Evolutionary conservation across 2,888 invertebrate genomes (phyloP).

Genomic region (Melanophora roralis): DNA sequence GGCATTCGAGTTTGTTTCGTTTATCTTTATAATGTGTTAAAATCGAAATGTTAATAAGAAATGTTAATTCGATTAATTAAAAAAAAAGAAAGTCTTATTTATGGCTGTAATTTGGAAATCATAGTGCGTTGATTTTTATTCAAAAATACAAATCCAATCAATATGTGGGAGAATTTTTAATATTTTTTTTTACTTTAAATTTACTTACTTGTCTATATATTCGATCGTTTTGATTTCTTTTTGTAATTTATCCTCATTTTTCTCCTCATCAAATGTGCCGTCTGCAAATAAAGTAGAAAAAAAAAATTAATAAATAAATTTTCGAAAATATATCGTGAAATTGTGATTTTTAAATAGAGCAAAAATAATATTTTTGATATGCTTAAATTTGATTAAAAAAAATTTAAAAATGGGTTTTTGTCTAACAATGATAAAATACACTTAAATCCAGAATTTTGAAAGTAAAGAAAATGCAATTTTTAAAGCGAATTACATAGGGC

Average conservation of each 20-base stretch:
- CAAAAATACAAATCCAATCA: background rate
- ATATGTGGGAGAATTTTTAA: conserved; percentile 13
- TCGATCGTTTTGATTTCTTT: conserved; percentile 75
- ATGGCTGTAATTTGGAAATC: background rate
- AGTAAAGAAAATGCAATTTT: too few species aligned
- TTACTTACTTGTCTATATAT: conserved; percentile 75
- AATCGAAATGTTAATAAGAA: background rate
- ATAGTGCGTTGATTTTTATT: background rate
- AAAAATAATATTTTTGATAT: background rate
- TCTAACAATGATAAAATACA: too few species aligned
- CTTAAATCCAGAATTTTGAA: too few species aligned
- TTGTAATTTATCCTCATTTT: conserved; percentile 73
- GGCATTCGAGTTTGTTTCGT: too few species aligned
- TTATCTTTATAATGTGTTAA: background rate
- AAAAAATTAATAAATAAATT: too few species aligned
- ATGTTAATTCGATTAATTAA: background rate
- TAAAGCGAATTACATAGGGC: too few species aligned
- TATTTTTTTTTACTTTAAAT: background rate
- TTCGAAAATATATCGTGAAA: too few species aligned
- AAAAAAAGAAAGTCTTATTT: conserved; percentile 22
- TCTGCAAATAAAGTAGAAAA: conserved; percentile 66
- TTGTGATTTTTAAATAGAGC: too few species aligned
- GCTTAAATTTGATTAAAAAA: background rate
- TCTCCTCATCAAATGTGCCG: conserved; percentile 69
- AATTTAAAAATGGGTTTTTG: too few species aligned